Evolutionary conservation across 2,888 invertebrate genomes (phyloP).

Genomic region (Apotomis betuletana): DNA sequence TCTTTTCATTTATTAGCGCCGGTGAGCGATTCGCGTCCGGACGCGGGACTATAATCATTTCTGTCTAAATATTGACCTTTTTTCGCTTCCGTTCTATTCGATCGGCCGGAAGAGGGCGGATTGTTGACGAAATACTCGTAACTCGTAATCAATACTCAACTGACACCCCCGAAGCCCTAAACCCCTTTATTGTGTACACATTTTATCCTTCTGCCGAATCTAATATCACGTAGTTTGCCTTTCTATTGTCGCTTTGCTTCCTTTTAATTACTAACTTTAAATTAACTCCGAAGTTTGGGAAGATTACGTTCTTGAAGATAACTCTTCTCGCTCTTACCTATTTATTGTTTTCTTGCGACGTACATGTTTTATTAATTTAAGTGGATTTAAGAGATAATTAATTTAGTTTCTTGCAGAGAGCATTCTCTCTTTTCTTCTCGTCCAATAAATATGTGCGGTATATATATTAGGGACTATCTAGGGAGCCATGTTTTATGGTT

Average conservation of each 20-base stretch:
- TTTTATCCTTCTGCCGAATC: conserved; percentile 41
- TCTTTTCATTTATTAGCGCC: conserved; percentile 74
- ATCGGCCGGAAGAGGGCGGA: conserved; percentile 69
- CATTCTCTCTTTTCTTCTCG: too few relatives aligned
- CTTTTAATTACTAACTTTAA: too few relatives aligned
- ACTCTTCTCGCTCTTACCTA: neutral
- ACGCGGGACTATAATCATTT: conserved; percentile 72
- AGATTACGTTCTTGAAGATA: too few relatives aligned
- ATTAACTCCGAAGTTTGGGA: too few relatives aligned
- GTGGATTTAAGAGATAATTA: too few relatives aligned
- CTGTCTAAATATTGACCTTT: conserved; percentile 82
- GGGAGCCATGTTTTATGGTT: conserved; percentile 30
- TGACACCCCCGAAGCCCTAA: conserved; percentile 45
- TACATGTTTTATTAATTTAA: neutral
- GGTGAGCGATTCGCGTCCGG: conserved; percentile 73
- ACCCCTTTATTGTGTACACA: conserved; percentile 57
- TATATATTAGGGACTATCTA: neutral
- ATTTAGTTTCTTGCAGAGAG: too few relatives aligned
- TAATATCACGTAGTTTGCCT: conserved; percentile 41
- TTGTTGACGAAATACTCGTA: conserved; percentile 58
- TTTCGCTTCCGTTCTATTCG: conserved; percentile 73
- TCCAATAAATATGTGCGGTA: conserved; percentile 8
- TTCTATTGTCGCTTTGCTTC: neutral
- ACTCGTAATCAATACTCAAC: conserved; percentile 65
- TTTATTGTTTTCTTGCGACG: neutral